These are phyloP conservation scores for Anas platyrhynchos DNA, from an alignment of 2,113 vertebrate genomes.

Conservation along the genomic window DNA sequence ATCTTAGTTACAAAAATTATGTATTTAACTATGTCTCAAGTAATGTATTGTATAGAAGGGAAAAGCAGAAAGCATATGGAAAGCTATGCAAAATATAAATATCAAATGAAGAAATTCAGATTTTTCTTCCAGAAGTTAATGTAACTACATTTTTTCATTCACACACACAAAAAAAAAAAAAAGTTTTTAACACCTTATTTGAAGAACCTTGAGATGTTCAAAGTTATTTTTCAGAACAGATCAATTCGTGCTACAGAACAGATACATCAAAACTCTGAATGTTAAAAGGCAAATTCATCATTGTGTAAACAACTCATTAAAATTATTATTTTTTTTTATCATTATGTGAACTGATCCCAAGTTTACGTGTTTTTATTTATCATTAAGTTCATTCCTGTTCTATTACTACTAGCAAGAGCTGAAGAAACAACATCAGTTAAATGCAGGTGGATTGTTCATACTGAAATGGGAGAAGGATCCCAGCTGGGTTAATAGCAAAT, in stretches of 20 bases:
- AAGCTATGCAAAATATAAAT: neutral
- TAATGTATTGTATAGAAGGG: neutral
- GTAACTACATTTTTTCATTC: neutral
- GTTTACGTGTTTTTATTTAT: constrained; percentile 32
- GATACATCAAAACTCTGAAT: constrained; percentile 11
- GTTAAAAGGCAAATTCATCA: constrained; percentile 26
- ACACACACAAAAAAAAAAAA: neutral
- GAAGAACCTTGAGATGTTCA: neutral
- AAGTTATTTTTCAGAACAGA: constrained; percentile 1
- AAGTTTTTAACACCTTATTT: neutral
- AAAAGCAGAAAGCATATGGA: neutral
- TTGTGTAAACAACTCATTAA: constrained; percentile 29
- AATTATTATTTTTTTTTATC: constrained; percentile 2
- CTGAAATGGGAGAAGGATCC: neutral
- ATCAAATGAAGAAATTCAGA: neutral
- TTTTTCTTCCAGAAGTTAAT: neutral
- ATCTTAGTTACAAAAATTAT: neutral
- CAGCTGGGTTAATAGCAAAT: neutral
- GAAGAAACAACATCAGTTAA: neutral
- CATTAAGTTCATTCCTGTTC: neutral
- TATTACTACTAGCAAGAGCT: neutral
- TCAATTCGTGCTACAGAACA: constrained; percentile 2
- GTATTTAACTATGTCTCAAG: neutral
- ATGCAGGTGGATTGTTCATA: neutral
- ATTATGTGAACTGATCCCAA: constrained; percentile 8